phyloP scores from a whole-genome alignment of 2,113 vertebrate genomes.

The Onychostruthus taczanowskii region DNA sequence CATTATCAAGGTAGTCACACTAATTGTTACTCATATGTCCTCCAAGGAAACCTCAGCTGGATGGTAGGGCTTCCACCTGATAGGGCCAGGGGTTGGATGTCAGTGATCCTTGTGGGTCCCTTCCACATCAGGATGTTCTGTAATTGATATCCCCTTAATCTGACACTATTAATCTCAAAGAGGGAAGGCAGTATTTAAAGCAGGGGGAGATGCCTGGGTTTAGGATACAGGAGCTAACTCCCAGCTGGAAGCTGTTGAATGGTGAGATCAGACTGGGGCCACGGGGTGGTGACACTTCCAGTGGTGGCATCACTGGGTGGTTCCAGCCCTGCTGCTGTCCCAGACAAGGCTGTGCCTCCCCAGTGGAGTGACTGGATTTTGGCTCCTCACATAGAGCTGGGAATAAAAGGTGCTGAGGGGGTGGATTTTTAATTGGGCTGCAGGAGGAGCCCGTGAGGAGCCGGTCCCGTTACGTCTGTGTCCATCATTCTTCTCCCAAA shows the following conservation, averaged over 20 bases:
- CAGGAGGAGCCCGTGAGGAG: accelerated
- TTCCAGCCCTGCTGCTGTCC: not conserved
- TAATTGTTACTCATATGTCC: not conserved
- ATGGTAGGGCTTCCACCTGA: accelerated
- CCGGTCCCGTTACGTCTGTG: accelerated
- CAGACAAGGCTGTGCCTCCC: not conserved
- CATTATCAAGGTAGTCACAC: not conserved
- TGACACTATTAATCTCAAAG: not conserved
- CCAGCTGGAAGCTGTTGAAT: not conserved
- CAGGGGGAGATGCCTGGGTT: not conserved
- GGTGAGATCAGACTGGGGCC: not conserved
- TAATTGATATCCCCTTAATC: not conserved
- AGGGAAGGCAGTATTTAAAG: not conserved
- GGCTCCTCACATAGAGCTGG: not conserved
- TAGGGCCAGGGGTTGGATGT: not conserved
- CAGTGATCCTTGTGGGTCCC: not conserved
- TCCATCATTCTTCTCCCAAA: not conserved
- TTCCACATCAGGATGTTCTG: not conserved
- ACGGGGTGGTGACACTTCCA: accelerated
- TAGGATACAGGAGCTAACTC: not conserved
- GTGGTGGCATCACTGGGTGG: not conserved
- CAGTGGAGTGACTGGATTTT: accelerated
- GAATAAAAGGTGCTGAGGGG: accelerated
- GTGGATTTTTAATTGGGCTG: not conserved
- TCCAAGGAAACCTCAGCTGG: not conserved